Conservation (phyloP, 2,113 vertebrate genomes). For the Cyphomyrus discorhynchus region DNA sequence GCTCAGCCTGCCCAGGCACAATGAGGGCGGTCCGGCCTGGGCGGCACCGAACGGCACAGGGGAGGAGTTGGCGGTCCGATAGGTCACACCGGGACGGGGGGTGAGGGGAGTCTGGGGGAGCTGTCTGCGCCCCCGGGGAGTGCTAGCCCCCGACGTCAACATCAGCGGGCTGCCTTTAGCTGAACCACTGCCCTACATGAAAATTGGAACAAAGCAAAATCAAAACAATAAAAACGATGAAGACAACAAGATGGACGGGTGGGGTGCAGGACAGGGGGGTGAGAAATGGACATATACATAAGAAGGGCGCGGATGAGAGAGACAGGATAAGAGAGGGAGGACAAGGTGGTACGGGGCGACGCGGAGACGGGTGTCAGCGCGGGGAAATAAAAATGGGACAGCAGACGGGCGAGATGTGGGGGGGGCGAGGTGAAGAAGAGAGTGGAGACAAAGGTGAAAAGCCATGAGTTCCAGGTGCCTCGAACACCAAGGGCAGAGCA, state of each 20-base stretch:
- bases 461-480: conserved; percentile 43
- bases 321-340: conserved; percentile 24
- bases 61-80: conserved; percentile 89
- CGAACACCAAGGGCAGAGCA: conserved; percentile 37
- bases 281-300: conserved; percentile 29
- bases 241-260: conserved; percentile 35
- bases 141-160: conserved; percentile 81
- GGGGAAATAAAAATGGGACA: conserved; percentile 27
- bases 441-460: conserved; percentile 55
- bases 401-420: conserved; percentile 25
- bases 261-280: not conserved
- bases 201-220: conserved; percentile 79
- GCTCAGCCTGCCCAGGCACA: conserved; percentile 77
- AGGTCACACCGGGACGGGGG: conserved; percentile 83
- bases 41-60: conserved; percentile 73
- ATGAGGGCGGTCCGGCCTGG: conserved; percentile 52
- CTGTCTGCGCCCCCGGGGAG: conserved; percentile 81
- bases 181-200: conserved; percentile 86
- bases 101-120: conserved; percentile 87
- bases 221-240: conserved; percentile 66
- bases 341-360: not conserved
- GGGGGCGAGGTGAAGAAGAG: conserved; percentile 45
- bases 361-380: not conserved
- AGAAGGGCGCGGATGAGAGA: conserved; percentile 43
- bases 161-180: conserved; percentile 78